Percentiles rank a stretch among this genome's conserved stretches.
Conservation (phyloP, 2,888 invertebrate genomes). For the Scelioninae gen. 2 region DNA sequence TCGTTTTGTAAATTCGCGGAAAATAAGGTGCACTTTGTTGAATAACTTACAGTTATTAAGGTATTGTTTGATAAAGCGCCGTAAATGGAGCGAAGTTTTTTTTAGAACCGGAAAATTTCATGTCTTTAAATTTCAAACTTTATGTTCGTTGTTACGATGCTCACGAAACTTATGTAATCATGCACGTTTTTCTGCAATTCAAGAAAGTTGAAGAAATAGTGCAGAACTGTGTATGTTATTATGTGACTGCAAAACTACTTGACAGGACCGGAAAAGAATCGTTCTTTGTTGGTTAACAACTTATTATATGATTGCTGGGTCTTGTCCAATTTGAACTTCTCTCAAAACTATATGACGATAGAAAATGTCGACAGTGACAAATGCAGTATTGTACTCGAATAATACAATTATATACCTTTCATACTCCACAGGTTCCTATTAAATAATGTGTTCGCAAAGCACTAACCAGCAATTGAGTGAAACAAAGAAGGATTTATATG, state of each 20-base stretch:
- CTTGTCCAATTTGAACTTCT: slow-evolving; percentile 38
- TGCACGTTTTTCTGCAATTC: slow-evolving; percentile 27
- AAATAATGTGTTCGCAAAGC: too few species aligned
- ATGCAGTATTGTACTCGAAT: too few species aligned
- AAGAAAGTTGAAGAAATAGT: slow-evolving; percentile 36
- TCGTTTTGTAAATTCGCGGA: not conserved
- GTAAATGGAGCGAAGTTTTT: slow-evolving; percentile 17
- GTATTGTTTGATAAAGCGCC: slow-evolving; percentile 13
- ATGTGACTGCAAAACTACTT: slow-evolving; percentile 43
- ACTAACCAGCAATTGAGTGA: too few species aligned
- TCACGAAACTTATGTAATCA: slow-evolving; percentile 35
- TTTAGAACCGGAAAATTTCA: not conserved
- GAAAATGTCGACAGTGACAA: too few species aligned
- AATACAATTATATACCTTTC: too few species aligned
- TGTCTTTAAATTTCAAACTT: slow-evolving; percentile 10
- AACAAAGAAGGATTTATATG: too few species aligned
- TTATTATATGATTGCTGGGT: slow-evolving; percentile 48
- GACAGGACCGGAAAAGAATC: slow-evolving; percentile 42
- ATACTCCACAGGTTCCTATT: too few species aligned
- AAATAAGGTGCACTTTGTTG: not conserved
- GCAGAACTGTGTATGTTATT: slow-evolving; percentile 26
- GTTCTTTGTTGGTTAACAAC: slow-evolving; percentile 39
- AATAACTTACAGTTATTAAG: slow-evolving; percentile 16
- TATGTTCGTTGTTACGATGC: not conserved
- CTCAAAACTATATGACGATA: slow-evolving; percentile 13